Evolutionary conservation across 2,113 vertebrate genomes (phyloP).

Genomic region (Zosterops pallidus): DNA sequence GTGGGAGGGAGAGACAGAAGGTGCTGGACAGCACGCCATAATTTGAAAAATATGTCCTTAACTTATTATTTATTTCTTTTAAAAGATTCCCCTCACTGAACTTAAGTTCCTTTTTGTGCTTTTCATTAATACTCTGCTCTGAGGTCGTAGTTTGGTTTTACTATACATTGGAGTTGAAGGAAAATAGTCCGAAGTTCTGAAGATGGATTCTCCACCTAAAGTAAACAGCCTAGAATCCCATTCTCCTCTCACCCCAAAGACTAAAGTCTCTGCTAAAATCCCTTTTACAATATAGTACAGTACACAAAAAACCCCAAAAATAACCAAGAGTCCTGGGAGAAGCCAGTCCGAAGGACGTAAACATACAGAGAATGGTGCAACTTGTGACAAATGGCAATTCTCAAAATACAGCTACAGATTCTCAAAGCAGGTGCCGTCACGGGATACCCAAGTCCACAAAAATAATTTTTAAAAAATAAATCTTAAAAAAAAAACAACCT

Average conservation of each 20-base stretch:
- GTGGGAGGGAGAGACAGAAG: constrained; percentile 73
- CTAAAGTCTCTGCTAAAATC: constrained; percentile 98
- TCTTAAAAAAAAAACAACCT: constrained; percentile 85
- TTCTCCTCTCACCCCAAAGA: constrained; percentile 82
- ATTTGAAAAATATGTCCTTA: constrained; percentile 79
- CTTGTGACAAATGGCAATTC: constrained; percentile 83
- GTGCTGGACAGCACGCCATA: constrained; percentile 76
- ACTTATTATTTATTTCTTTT: constrained; percentile 76
- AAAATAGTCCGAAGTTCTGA: constrained; percentile 85
- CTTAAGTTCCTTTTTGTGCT: constrained; percentile 98
- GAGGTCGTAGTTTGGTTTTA: constrained; percentile 99
- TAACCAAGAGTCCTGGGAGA: constrained; percentile 85
- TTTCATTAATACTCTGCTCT: constrained; percentile 99
- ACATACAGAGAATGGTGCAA: constrained; percentile 92
- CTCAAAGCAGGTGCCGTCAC: constrained; percentile 79
- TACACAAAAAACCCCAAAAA: constrained; percentile 83
- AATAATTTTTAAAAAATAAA: constrained; percentile 88
- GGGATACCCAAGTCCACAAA: constrained; percentile 84
- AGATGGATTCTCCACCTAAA: constrained; percentile 85
- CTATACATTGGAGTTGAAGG: constrained; percentile 98
- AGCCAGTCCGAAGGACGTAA: constrained; percentile 88
- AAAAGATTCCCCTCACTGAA: constrained; percentile 80
- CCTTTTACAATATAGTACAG: constrained; percentile 98
- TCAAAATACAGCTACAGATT: constrained; percentile 83
- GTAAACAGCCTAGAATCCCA: constrained; percentile 93